Evolutionary conservation across 92 coral and sea anemone genomes (phyloP), one percentile per base, ranked within the genome.

Genomic region (Epizoanthus scotinus): DNA sequence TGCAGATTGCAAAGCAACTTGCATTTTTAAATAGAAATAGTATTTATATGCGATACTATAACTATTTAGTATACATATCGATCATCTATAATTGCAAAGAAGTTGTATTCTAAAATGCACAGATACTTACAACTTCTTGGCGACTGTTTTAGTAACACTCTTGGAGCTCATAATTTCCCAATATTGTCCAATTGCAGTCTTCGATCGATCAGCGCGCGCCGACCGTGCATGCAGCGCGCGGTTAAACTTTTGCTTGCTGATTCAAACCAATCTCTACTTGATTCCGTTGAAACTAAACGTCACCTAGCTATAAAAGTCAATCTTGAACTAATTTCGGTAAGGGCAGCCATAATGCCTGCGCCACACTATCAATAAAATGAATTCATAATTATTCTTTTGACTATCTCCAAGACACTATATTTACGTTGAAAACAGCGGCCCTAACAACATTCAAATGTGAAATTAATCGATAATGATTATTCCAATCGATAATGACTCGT

Each of bases 51-150:
- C 4, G 6, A 31, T 5, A 12, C 22, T 0, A n/a, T 15, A 49
- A 6, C 9, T n/a, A n/a, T n/a, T n/a, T n/a, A n/a, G n/a, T n/a
- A n/a, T n/a, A n/a, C n/a, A n/a, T n/a, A n/a, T n/a, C n/a, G n/a
- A n/a, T 28, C 24, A 10, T 62, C 19, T 58, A 2, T 34, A 34
- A 34, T 78, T 27, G 27, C 6, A 36, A 2, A 40, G 17, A 75
- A n/a, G 0, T n/a, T 24, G 27, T 25, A 50, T n/a, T 29, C 17
- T 0, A 7, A 44, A 20, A 53, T 3, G 67, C 7, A 38, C 38
- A 83, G 28, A 64, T 78, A 94, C 98, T 95, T 87, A 95, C 98
- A 95, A 84, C 84, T 95, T 95, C 86, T 95, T 95, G 44, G 97
- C 97, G 53, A 95, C 98, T 36, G 94, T 81, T 84, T 93, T 90